Base-by-base conservation (phyloP, 1,140 invertebrate genomes). In the Adelges cooleyi region DNA sequence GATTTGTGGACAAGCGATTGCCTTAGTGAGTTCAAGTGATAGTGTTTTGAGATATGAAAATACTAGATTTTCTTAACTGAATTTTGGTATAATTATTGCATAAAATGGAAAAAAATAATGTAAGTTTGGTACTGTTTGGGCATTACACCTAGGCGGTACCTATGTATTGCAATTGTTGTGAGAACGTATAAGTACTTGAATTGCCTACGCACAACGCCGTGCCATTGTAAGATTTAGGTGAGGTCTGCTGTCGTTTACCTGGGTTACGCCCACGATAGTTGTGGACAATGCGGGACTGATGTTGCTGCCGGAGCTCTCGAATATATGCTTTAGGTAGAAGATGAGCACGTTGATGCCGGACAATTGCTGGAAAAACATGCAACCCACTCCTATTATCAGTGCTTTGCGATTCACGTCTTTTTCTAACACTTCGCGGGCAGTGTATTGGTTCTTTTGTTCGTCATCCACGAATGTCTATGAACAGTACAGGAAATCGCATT, bases 361-460 rank as follows among this genome's bases (percentile, higher is more conserved):
- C 29, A 92, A 75, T 73, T 93, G 90, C 71, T 93, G 90, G 73
- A 92, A 86, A 40, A 89, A 76, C 86, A 93, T 90, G 1, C 93
- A 76, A 11, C 82, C 82, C 67, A 87, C 80, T 33, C 81, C 83
- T 25, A 93, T 86, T 5, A 83, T 66, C 8, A 92, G 71, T 3
- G 82, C 86, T 73, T 83, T 44, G 2, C 53, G 20, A n/a, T 53
- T 56, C 42, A 33, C 67, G 25, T 51, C 20, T 15, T 50, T 50
- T 22, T 66, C 33, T 2, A 66, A 13, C 11, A 68, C 40, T 1
- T 67, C 67, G 3, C 36, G 25, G 2, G 44, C 40, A 0, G 67
- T 48, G 3, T 44, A 51, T 20, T 54, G 42, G 9, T 36, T 59
- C 2, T 46, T 27, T 5, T 17, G 18, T 5, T 51, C 33, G 13